Base-by-base conservation (phyloP, 2,113 vertebrate species). In the Furnarius figulus region DNA sequence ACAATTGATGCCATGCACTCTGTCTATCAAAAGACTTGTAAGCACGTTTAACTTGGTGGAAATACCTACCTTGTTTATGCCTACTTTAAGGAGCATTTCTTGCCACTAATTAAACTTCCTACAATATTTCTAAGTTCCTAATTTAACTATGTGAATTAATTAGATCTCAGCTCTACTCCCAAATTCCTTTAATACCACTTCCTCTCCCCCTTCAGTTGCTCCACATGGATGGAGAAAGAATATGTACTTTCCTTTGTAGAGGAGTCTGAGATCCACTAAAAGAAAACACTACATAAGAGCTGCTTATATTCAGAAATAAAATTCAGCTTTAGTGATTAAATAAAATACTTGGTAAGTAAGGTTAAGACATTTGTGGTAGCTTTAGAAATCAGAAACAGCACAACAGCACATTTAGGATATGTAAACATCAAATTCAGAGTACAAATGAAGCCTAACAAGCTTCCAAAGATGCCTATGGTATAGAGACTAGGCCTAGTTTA, bases 101-200 rank as follows among this genome's bases (percentile, higher is more conserved):
- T 80, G 42, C 22, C 56, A 85, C 78, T 94, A 95, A 95, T 96
- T 89, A 82, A 90, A 87, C 73, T 88, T 86, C 86, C 86, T 81
- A 95, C 76, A 95, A 42, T 85, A 95, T 90, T 90, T 90, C 35
- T 89, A 78, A 86, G 73, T 89, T 95, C 72, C 89, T 81, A 93
- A 93, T 93, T 97, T 95, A 95, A 92, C 89, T 78, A 83, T 16
- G 63, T 67, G 95, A 78, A 92, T 96, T 88, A 93, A 95, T 95
- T 93, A 90, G 65, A 82, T 33, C n/a, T 31, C 16, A 80, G 68
- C 18, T 85, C 39, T 68, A 66, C 47, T 85, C 83, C 79, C 44
- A 77, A 67, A 70, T 77, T 87, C 89, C 68, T 93, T 86, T 83
- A 96, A 88, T 65, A 76, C 44, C 59, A 78, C 37, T 91, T 87